Conservation (phyloP, 2,888 invertebrate genomes). For the Strigamia maritima region DNA sequence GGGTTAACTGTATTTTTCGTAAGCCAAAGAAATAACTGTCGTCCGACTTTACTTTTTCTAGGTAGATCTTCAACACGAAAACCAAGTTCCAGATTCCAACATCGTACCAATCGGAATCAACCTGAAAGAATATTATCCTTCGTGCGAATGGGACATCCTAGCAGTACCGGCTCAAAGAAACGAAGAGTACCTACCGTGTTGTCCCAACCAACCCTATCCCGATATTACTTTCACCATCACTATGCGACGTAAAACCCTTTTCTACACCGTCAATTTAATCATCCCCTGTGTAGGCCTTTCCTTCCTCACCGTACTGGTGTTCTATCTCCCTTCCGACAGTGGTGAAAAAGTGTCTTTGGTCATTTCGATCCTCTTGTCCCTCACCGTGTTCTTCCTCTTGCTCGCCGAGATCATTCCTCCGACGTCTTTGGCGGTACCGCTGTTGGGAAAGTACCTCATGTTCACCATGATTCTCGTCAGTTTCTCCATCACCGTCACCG, state of each 20-base stretch:
- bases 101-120: conserved; percentile 53
- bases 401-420: conserved; percentile 98
- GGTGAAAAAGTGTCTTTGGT: conserved; percentile 92
- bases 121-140: conserved; percentile 56
- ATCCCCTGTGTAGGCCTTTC: conserved; percentile 97
- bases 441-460: conserved; percentile 86
- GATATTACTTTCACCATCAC: conserved; percentile 98
- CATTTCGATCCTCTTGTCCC: conserved; percentile 95
- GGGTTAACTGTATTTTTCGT: conserved; percentile 19
- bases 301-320: conserved; percentile 90
- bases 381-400: conserved; percentile 98
- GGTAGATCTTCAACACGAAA: conserved; percentile 53
- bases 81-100: conserved; percentile 46
- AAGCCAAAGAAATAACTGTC: conserved; percentile 16
- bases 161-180: conserved; percentile 47
- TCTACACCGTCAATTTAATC: conserved; percentile 94
- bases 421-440: conserved; percentile 89
- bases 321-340: conserved; percentile 95
- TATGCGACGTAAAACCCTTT: conserved; percentile 93
- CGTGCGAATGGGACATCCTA: conserved; percentile 59
- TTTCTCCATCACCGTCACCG: conserved; percentile 88
- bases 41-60: conserved; percentile 39
- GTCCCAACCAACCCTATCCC: conserved; percentile 66
- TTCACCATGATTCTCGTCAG: conserved; percentile 96
- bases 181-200: conserved; percentile 36